A percentile compares a stretch with the other conserved stretches of the same genome.
These are phyloP conservation scores for Nicator chloris DNA, from an alignment of 2,113 vertebrate genomes.

Conservation along the genomic window DNA sequence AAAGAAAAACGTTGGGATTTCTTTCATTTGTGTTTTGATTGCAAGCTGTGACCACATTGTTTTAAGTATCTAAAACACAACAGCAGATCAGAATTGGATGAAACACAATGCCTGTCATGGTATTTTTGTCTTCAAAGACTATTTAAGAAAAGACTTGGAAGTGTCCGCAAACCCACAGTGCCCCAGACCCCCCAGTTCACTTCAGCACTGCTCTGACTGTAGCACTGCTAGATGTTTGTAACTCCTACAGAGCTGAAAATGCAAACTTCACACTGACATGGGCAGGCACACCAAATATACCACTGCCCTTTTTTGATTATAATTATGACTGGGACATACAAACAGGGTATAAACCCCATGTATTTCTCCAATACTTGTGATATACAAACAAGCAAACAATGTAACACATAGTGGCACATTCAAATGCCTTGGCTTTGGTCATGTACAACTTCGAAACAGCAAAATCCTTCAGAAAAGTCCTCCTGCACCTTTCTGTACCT, in stretches of 20 bases:
- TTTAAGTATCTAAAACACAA: not conserved
- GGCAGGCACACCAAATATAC: not conserved
- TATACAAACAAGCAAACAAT: not conserved
- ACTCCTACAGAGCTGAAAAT: not conserved
- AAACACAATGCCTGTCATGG: not conserved
- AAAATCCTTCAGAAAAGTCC: not conserved
- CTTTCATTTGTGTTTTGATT: not conserved
- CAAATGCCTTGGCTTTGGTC: not conserved
- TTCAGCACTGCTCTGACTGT: not conserved
- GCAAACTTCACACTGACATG: not conserved
- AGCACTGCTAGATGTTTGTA: not conserved
- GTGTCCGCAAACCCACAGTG: not conserved
- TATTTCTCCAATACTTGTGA: not conserved
- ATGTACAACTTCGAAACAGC: not conserved
- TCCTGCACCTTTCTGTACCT: not conserved
- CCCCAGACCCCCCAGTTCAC: not conserved
- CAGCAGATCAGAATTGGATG: not conserved
- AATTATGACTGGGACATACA: not conserved
- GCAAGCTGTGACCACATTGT: not conserved
- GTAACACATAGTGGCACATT: accelerated
- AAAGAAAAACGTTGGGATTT: not conserved
- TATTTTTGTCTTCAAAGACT: not conserved
- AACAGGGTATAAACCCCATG: not conserved
- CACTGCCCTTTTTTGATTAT: not conserved
- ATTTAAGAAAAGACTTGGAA: not conserved